A percentile compares a stretch with the other conserved stretches of the same genome.
Conservation (phyloP, 2,888 invertebrate species). For the Agrotis segetum region DNA sequence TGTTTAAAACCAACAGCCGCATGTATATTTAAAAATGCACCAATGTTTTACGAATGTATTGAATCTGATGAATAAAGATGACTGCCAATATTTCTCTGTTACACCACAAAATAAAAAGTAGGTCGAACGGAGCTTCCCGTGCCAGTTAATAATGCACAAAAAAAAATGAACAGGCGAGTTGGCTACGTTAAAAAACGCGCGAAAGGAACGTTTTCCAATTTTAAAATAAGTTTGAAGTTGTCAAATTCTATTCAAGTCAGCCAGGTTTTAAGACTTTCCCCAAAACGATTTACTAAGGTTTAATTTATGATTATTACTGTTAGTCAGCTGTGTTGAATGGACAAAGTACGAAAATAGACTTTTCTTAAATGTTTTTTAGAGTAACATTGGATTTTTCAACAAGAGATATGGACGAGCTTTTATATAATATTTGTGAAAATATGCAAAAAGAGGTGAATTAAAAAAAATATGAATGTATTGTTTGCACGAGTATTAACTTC, state of each 20-base stretch:
- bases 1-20: slow-evolving; percentile 9
- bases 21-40: slow-evolving; percentile 1
- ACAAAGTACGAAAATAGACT: slow-evolving; percentile 27
- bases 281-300: slow-evolving; percentile 40
- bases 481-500: slow-evolving; percentile 19
- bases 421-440: not conserved
- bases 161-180: slow-evolving; percentile 15
- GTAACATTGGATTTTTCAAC: slow-evolving; percentile 5
- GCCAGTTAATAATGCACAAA: slow-evolving; percentile 13
- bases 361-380: slow-evolving; percentile 18
- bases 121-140: slow-evolving; percentile 5
- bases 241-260: slow-evolving; percentile 28
- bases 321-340: slow-evolving; percentile 31
- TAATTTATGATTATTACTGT: slow-evolving; percentile 50
- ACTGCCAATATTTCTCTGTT: slow-evolving; percentile 23
- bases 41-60: slow-evolving; percentile 14
- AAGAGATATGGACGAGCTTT: no score
- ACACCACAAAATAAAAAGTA: slow-evolving; percentile 26
- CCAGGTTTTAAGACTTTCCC: slow-evolving; percentile 23
- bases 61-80: slow-evolving; percentile 13
- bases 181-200: slow-evolving; percentile 9
- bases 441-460: not conserved
- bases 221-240: slow-evolving; percentile 24
- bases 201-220: slow-evolving; percentile 9
- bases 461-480: not conserved